phyloP scores from a whole-genome alignment of 2,888 invertebrate genomes.

The Xestobium rufovillosum region DNA sequence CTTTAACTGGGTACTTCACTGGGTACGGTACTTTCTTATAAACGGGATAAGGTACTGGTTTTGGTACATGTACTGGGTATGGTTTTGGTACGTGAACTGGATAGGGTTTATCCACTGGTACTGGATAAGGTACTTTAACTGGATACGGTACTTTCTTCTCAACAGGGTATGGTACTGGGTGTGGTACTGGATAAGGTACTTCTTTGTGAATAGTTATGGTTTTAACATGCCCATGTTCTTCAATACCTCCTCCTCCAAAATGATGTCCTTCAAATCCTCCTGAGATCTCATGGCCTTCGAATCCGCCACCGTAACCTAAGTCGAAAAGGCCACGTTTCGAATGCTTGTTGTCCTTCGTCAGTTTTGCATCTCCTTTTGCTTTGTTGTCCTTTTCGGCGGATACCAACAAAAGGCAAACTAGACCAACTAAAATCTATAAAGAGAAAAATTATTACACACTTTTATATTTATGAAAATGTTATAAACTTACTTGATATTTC shows the following conservation, averaged over 20 bases:
- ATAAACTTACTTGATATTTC: too few species aligned
- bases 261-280: constrained; percentile 22
- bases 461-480: too few species aligned
- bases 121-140: constrained; percentile 47
- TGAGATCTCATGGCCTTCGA: constrained; percentile 21
- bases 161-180: constrained; percentile 52
- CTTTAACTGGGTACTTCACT: constrained; percentile 46
- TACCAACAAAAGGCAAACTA: constrained; percentile 14
- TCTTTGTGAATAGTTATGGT: constrained; percentile 59
- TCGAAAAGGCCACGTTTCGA: constrained; percentile 30
- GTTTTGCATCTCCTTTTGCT: constrained; percentile 13
- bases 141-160: constrained; percentile 62
- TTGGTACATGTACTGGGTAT: constrained; percentile 52
- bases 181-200: constrained; percentile 48
- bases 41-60: constrained; percentile 42
- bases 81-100: constrained; percentile 53
- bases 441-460: too few species aligned
- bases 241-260: constrained; percentile 16
- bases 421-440: too few species aligned
- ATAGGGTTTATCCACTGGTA: constrained; percentile 39
- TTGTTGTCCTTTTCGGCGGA: constrained; percentile 14
- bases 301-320: constrained; percentile 19
- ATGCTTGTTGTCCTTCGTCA: constrained; percentile 22
- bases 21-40: constrained; percentile 40
- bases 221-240: constrained; percentile 39